Percentiles rank a stretch among this genome's conserved stretches.
These are phyloP conservation scores for Cartodere bifasciata DNA, from an alignment of 2,888 invertebrate genomes.

Conservation along the genomic window DNA sequence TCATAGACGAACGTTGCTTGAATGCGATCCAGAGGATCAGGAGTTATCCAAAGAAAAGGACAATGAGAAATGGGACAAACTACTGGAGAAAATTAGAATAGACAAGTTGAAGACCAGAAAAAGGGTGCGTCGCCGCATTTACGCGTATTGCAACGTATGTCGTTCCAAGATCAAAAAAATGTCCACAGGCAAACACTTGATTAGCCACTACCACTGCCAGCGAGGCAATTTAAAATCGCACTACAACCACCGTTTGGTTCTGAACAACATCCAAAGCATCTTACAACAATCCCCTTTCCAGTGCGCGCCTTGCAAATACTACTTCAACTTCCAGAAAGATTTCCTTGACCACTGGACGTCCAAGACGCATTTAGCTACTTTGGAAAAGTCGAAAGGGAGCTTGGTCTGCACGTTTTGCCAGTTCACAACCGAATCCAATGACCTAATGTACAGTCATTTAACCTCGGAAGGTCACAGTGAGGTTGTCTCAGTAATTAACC, in stretches of 20 bases:
- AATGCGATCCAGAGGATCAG: constrained; percentile 50
- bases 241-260: constrained; percentile 47
- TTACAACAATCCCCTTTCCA: constrained; percentile 75
- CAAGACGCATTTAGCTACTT: constrained; percentile 42
- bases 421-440: constrained; percentile 48
- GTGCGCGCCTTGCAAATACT: constrained; percentile 74
- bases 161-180: constrained; percentile 52
- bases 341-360: constrained; percentile 67
- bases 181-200: constrained; percentile 71
- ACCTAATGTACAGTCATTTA: constrained; percentile 57
- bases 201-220: constrained; percentile 74
- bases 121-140: constrained; percentile 43
- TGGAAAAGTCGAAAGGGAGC: constrained; percentile 40
- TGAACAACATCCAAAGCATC: constrained; percentile 65
- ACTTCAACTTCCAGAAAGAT: constrained; percentile 60
- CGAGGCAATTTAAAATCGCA: constrained; percentile 50
- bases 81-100: constrained; percentile 17
- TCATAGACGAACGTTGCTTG: constrained; percentile 49
- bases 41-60: constrained; percentile 9
- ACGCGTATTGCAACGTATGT: constrained; percentile 59
- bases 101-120: constrained; percentile 19
- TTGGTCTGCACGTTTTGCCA: constrained; percentile 67
- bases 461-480: constrained; percentile 54
- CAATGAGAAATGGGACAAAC: constrained; percentile 15
- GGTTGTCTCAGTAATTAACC: constrained; percentile 60